Conservation (phyloP, 2,888 invertebrate genomes). For the Rhaphigaster nebulosa region DNA sequence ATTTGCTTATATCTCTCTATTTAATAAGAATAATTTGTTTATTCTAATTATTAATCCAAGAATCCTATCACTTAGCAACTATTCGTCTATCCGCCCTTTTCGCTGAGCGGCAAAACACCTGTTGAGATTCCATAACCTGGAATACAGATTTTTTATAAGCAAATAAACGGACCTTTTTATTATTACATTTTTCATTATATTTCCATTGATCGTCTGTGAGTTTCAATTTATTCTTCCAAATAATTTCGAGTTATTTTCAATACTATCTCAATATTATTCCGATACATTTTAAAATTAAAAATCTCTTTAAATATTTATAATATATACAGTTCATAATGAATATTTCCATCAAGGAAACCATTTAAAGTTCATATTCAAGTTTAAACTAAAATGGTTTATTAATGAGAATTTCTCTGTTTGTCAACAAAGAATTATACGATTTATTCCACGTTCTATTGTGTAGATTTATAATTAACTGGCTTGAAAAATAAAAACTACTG, state of each 20-base stretch:
- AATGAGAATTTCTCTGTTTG: background rate
- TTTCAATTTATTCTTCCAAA: too few species aligned
- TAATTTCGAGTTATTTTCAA: too few species aligned
- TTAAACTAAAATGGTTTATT: background rate
- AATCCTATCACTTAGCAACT: background rate
- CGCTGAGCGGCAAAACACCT: background rate
- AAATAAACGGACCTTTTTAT: background rate
- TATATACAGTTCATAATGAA: background rate
- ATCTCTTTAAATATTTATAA: background rate
- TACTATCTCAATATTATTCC: too few species aligned
- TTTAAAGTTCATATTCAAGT: background rate
- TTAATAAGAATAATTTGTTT: background rate
- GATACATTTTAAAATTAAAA: too few species aligned
- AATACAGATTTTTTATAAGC: background rate
- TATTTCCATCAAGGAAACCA: background rate
- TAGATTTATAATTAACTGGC: background rate
- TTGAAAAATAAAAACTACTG: background rate
- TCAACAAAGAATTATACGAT: background rate
- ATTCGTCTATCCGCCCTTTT: background rate
- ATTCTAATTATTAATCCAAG: background rate
- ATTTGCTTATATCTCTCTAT: background rate
- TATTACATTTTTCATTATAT: background rate
- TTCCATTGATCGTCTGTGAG: too few species aligned
- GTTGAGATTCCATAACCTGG: background rate
- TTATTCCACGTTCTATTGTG: background rate